Conservation (phyloP, 2,888 invertebrate species). For the Pyrgus malvae region DNA sequence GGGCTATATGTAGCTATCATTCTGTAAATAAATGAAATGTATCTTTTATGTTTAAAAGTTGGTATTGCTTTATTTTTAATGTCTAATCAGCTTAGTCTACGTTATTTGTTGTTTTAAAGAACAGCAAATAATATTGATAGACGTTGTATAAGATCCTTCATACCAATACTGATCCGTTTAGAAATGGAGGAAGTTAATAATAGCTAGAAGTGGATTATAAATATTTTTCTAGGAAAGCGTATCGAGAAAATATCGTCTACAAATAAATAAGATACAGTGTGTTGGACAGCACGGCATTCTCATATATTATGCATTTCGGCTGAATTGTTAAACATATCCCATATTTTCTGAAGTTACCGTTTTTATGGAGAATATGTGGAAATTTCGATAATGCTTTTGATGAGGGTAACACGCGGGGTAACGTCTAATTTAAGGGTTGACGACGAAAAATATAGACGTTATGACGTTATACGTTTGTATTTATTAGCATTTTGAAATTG, state of each 20-base stretch:
- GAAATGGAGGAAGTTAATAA: conserved; percentile 10
- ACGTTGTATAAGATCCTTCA: no score
- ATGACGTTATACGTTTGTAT: background rate
- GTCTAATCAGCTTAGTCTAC: no score
- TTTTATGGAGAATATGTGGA: background rate
- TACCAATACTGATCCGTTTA: no score
- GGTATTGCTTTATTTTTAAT: no score
- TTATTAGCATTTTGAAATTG: no score
- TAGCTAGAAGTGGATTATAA: conserved; percentile 15
- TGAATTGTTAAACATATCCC: conserved; percentile 19
- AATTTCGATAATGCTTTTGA: background rate
- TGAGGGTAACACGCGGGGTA: background rate
- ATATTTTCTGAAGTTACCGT: conserved; percentile 5
- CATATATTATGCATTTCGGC: conserved; percentile 23
- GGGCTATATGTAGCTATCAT: no score
- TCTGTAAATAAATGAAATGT: no score
- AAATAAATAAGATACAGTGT: conserved; percentile 19
- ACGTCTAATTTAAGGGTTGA: background rate
- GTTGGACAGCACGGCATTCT: conserved; percentile 16
- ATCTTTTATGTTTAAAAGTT: no score
- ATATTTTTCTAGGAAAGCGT: conserved; percentile 23
- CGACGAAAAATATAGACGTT: background rate
- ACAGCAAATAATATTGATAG: no score
- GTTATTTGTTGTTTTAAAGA: no score
- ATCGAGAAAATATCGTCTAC: conserved; percentile 2